These are phyloP conservation scores for Leptinotarsa rubiginosa DNA, from an alignment of 2,888 invertebrate species.

Conservation along the genomic window DNA sequence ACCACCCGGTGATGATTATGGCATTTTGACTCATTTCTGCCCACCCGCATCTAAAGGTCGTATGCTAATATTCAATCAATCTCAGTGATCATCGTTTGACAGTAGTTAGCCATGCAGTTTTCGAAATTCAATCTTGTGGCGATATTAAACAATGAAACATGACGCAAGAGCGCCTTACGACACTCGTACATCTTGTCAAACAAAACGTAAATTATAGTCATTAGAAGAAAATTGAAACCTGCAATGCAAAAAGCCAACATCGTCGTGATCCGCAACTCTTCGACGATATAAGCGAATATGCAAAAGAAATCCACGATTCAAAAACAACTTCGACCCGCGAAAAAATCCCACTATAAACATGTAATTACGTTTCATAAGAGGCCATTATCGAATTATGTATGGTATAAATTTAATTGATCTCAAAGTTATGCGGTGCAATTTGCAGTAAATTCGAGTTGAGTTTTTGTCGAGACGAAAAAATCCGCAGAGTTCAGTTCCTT, in stretches of 20 bases:
- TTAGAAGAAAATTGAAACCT: conserved; percentile 30
- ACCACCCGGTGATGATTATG: background rate
- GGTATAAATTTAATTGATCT: conserved; percentile 18
- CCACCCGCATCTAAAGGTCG: background rate
- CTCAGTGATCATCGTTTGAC: background rate
- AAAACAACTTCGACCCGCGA: background rate
- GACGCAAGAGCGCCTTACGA: conserved; percentile 24
- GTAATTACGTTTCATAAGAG: background rate
- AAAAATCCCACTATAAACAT: background rate
- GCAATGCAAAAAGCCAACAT: conserved; percentile 21
- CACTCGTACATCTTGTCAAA: conserved; percentile 30
- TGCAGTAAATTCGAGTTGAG: conserved; percentile 31
- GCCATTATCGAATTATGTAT: conserved; percentile 19
- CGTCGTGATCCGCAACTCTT: conserved; percentile 26
- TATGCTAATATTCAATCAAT: conserved; percentile 15
- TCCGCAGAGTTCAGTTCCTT: conserved; percentile 23
- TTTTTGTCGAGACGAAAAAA: conserved; percentile 24
- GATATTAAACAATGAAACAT: conserved; percentile 21
- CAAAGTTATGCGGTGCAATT: conserved; percentile 24
- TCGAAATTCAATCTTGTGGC: background rate
- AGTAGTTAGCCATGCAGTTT: background rate
- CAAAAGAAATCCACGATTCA: background rate
- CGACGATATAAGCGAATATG: background rate
- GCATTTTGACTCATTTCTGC: background rate
- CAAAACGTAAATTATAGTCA: conserved; percentile 26